phyloP scores from a whole-genome alignment of 1,140 invertebrate species.

The Potamilus streckersoni region DNA sequence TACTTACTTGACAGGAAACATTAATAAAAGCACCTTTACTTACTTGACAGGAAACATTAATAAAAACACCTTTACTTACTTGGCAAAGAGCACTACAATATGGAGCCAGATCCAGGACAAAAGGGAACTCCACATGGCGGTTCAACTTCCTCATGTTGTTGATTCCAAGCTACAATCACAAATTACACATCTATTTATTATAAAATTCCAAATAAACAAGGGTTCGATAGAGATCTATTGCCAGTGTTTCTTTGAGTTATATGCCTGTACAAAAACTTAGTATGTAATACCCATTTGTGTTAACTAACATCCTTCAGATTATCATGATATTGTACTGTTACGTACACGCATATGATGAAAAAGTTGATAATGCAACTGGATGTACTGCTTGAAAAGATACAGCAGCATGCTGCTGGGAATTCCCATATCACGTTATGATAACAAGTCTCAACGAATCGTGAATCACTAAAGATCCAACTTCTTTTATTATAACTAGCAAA shows the following conservation, averaged over 20 bases:
- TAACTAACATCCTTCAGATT: too few relatives aligned
- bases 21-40: constrained; percentile 10
- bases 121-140: constrained; percentile 88
- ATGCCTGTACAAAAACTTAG: not conserved
- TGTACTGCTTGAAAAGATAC: too few relatives aligned
- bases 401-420: too few relatives aligned
- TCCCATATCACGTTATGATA: too few relatives aligned
- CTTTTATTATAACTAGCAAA: too few relatives aligned
- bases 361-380: too few relatives aligned
- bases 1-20: constrained; percentile 65
- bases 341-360: too few relatives aligned
- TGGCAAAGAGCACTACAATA: constrained; percentile 86
- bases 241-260: not conserved
- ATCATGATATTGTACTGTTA: too few relatives aligned
- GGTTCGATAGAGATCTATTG: not conserved
- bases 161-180: constrained; percentile 70
- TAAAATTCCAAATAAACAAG: too few relatives aligned
- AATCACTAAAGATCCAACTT: too few relatives aligned
- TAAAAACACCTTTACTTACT: constrained; percentile 57
- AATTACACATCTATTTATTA: constrained; percentile 2
- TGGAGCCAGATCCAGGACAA: constrained; percentile 87
- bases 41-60: constrained; percentile 70
- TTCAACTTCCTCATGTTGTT: constrained; percentile 80
- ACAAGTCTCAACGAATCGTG: too few relatives aligned
- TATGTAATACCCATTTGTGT: too few relatives aligned